Conservation (phyloP, 1,140 invertebrate genomes). For the Sitobion miscanthi region DNA sequence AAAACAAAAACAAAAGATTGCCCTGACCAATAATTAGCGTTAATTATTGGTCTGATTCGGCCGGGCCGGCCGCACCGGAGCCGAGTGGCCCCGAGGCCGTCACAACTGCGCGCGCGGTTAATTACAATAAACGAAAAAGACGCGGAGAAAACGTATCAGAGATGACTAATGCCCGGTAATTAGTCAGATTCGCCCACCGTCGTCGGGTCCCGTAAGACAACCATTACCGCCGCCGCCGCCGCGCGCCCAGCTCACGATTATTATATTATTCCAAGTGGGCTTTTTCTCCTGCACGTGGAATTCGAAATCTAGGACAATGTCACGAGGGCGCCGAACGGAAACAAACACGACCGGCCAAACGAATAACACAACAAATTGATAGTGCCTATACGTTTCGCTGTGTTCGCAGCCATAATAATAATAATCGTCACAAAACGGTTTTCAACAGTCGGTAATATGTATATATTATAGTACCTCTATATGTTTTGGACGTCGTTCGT, state of each 20-base stretch:
- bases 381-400: too few species aligned
- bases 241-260: slow-evolving; percentile 37
- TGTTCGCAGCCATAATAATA: too few species aligned
- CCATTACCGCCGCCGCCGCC: neutral
- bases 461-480: too few species aligned
- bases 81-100: slow-evolving; percentile 42
- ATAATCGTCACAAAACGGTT: neutral
- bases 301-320: slow-evolving; percentile 44
- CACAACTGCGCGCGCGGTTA: slow-evolving; percentile 46
- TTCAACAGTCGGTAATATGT: neutral
- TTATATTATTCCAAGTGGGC: slow-evolving; percentile 35
- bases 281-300: slow-evolving; percentile 14
- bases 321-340: neutral
- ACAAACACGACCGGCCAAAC: neutral
- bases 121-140: slow-evolving; percentile 50
- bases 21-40: slow-evolving; percentile 54
- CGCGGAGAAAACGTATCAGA: slow-evolving; percentile 40
- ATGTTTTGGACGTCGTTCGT: too few species aligned
- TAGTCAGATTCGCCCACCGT: slow-evolving; percentile 56
- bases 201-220: neutral
- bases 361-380: neutral
- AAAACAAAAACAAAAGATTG: slow-evolving; percentile 49
- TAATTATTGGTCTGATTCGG: slow-evolving; percentile 55
- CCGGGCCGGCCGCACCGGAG: slow-evolving; percentile 19
- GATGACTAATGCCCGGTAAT: slow-evolving; percentile 57